phyloP scores from a whole-genome alignment of 2,113 vertebrate species.

The Potamarius usumacintae region DNA sequence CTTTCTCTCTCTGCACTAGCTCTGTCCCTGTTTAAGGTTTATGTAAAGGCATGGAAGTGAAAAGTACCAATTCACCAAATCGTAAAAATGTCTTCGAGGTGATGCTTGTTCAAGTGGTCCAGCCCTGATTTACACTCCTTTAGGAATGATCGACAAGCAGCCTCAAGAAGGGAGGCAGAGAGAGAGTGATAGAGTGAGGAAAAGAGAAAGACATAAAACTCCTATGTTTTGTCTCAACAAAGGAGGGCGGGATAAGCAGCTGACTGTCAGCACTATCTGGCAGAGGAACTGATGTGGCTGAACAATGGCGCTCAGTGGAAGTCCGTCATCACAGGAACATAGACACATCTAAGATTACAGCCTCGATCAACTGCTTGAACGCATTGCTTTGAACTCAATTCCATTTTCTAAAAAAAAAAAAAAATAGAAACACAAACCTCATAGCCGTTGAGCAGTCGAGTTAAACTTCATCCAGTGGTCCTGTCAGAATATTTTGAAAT shows the following conservation, averaged over 20 bases:
- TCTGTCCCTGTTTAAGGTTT: neutral
- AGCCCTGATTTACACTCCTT: constrained; percentile 67
- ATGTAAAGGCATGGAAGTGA: constrained; percentile 46
- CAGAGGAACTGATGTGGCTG: neutral
- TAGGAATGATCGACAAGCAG: constrained; percentile 68
- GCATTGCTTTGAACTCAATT: constrained; percentile 17
- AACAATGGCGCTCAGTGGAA: constrained; percentile 33
- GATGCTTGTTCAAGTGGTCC: constrained; percentile 53
- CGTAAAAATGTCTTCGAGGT: constrained; percentile 70
- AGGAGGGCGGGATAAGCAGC: constrained; percentile 13
- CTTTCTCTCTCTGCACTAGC: neutral
- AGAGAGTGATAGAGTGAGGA: constrained; percentile 10
- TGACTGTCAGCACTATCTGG: constrained; percentile 32
- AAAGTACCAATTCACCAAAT: constrained; percentile 60
- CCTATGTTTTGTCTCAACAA: neutral
- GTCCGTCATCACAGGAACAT: constrained; percentile 15
- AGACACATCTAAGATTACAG: constrained; percentile 30
- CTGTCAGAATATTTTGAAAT: constrained; percentile 30
- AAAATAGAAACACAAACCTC: constrained; percentile 22
- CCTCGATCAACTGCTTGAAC: neutral
- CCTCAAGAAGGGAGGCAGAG: constrained; percentile 47
- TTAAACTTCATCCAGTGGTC: constrained; percentile 19
- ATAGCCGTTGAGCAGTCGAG: neutral
- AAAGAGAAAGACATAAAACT: neutral
- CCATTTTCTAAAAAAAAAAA: constrained; percentile 27